Conservation (phyloP, 2,797 vertebrate species). For the Hypotaenidia okinawae region DNA sequence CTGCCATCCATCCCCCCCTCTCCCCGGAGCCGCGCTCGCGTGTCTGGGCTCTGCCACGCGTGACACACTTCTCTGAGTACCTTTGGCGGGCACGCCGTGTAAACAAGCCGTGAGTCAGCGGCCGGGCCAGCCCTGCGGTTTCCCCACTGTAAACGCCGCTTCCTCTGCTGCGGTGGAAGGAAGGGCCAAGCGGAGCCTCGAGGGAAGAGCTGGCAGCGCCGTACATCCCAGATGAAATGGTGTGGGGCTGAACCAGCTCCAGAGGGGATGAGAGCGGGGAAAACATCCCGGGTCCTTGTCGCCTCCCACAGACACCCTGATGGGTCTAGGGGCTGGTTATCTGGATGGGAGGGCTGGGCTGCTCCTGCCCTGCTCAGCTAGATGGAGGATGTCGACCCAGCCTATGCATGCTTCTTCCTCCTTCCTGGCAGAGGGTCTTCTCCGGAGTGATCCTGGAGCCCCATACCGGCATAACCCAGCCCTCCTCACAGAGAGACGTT, state of each 20-base stretch:
- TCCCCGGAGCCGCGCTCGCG: rapidly evolving
- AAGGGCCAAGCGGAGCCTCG: background rate
- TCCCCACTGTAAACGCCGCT: background rate
- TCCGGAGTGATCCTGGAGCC: too few relatives aligned
- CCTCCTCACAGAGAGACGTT: too few relatives aligned
- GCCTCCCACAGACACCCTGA: background rate
- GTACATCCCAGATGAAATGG: rapidly evolving
- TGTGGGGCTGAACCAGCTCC: conserved; percentile 1
- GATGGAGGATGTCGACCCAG: too few relatives aligned
- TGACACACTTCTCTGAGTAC: background rate
- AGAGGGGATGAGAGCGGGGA: background rate
- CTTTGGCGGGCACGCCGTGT: background rate
- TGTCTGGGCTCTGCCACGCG: background rate
- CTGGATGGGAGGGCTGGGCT: too few relatives aligned
- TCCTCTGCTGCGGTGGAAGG: background rate
- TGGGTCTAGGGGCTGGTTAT: too few relatives aligned
- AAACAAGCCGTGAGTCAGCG: conserved; percentile 48
- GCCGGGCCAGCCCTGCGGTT: background rate
- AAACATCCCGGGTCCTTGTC: background rate
- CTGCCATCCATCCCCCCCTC: too few relatives aligned
- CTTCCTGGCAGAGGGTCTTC: too few relatives aligned
- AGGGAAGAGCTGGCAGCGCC: conserved; percentile 9
- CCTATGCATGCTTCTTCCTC: too few relatives aligned
- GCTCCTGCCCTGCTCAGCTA: too few relatives aligned
- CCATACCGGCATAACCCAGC: too few relatives aligned